A percentile compares a stretch with the other conserved stretches of the same genome.
Evolutionary conservation across 2,888 invertebrate species (phyloP).

Genomic region (Drosophila barbarae): DNA sequence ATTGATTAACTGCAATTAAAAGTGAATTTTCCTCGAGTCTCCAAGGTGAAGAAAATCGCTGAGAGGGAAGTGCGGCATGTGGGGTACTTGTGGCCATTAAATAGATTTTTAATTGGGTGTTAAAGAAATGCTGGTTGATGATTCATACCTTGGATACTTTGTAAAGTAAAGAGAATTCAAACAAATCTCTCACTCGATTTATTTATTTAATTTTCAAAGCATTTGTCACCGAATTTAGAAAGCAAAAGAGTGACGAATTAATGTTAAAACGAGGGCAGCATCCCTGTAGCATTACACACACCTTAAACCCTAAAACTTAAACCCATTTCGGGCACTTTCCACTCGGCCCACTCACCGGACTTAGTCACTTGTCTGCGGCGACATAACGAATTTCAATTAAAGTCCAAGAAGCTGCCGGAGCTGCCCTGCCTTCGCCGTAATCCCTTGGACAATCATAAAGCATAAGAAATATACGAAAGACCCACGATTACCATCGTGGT

Average conservation of each 20-base stretch:
- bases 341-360: conserved; percentile 32
- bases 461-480: conserved; percentile 45
- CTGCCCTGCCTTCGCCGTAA: conserved; percentile 25
- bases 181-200: background rate
- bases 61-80: conserved; percentile 7
- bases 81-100: conserved; percentile 45
- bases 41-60: conserved; percentile 30
- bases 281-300: conserved; percentile 17
- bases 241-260: background rate
- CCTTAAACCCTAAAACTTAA: background rate
- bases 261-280: conserved; percentile 1
- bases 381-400: conserved; percentile 58
- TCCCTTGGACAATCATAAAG: conserved; percentile 63
- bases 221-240: conserved; percentile 1
- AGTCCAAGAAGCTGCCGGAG: conserved; percentile 37
- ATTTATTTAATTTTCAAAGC: background rate
- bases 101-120: conserved; percentile 70
- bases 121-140: conserved; percentile 48
- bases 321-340: conserved; percentile 45
- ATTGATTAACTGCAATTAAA: conserved; percentile 76
- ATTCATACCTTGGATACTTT: background rate
- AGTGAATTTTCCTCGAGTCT: conserved; percentile 59
- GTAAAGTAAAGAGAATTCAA: background rate
- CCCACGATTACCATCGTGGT: conserved; percentile 58
- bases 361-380: conserved; percentile 25